A percentile compares a stretch with the other conserved stretches of the same genome.
Conservation (phyloP, 2,797 vertebrate species). For the Gouania willdenowi region DNA sequence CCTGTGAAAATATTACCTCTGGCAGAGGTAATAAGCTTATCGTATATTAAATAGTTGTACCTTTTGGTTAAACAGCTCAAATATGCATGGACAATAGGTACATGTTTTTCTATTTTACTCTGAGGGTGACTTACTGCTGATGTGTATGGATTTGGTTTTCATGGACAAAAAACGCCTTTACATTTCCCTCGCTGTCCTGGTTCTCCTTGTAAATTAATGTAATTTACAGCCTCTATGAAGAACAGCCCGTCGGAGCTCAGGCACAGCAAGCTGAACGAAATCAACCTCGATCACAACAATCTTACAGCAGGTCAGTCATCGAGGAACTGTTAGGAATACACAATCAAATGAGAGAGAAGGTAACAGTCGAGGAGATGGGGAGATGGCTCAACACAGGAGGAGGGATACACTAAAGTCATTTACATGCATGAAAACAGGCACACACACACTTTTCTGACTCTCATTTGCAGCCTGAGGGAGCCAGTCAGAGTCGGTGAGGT, state of each 20-base stretch:
- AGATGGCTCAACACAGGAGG: conserved; percentile 15
- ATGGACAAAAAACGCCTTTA: conserved; percentile 16
- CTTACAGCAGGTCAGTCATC: conserved; percentile 40
- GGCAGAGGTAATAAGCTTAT: no score
- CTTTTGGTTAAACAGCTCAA: no score
- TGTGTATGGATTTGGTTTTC: background rate
- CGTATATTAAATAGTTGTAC: no score
- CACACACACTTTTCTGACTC: conserved; percentile 2
- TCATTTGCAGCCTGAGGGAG: conserved; percentile 50
- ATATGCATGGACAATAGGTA: no score
- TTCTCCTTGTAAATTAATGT: conserved; percentile 48
- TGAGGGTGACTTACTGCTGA: conserved; percentile 4
- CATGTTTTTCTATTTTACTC: no score
- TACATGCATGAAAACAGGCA: conserved; percentile 4
- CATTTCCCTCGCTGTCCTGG: conserved; percentile 12
- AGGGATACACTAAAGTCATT: conserved; percentile 15
- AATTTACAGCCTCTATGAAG: conserved; percentile 52
- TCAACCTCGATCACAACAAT: conserved; percentile 40
- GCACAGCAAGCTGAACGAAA: conserved; percentile 37
- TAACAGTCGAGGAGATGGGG: background rate
- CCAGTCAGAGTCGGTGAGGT: conserved; percentile 29
- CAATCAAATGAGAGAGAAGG: conserved; percentile 34
- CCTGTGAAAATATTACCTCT: no score
- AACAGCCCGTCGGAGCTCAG: conserved; percentile 30
- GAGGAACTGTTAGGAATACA: conserved; percentile 36